Evolutionary conservation across 2,113 vertebrate species (phyloP).

Genomic region (Thermophis baileyi): DNA sequence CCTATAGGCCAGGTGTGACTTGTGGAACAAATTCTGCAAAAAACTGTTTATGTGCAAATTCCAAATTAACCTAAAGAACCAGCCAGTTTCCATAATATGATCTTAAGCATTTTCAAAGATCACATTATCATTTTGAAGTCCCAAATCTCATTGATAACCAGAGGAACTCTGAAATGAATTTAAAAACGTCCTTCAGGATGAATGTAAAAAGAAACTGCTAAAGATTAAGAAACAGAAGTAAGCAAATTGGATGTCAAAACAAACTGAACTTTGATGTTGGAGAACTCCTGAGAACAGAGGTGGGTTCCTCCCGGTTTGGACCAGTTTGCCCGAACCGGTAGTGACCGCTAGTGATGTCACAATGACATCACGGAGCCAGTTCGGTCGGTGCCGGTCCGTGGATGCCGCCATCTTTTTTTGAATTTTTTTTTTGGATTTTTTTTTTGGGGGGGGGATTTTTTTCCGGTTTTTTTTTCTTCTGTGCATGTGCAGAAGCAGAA

Average conservation of each 20-base stretch:
- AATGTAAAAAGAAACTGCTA: neutral
- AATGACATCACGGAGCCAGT: no score
- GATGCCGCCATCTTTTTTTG: no score
- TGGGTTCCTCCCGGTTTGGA: no score
- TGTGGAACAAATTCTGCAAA: neutral
- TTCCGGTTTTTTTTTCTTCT: no score
- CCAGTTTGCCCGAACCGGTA: no score
- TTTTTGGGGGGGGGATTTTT: no score
- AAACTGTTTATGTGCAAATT: neutral
- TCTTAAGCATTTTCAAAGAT: neutral
- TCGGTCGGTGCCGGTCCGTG: no score
- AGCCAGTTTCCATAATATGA: neutral
- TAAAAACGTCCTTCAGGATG: neutral
- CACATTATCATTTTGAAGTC: neutral
- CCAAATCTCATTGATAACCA: neutral
- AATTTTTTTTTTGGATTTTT: no score
- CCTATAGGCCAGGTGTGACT: neutral
- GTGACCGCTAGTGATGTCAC: no score
- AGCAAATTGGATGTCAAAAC: neutral
- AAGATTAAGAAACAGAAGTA: neutral
- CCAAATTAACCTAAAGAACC: neutral
- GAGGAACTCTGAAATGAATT: neutral
- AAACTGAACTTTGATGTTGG: neutral
- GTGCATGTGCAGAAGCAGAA: no score
- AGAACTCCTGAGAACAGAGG: neutral